phyloP scores from a whole-genome alignment of 53 echinoderm and acorn worm species.

The Holothuria leucospilota region DNA sequence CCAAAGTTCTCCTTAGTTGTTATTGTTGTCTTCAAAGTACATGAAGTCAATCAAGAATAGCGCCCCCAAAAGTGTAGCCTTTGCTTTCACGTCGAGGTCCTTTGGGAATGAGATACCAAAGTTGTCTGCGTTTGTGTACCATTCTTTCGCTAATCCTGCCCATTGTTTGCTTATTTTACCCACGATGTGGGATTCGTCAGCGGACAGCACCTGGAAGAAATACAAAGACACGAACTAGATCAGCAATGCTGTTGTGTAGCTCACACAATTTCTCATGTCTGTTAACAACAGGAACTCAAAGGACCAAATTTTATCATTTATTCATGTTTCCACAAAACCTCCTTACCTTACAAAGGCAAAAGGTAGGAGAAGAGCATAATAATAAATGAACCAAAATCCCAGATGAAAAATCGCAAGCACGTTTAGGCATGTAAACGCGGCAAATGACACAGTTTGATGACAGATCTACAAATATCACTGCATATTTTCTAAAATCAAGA shows the following conservation, averaged over 20 bases:
- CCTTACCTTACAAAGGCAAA: too few species aligned
- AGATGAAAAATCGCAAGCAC: too few species aligned
- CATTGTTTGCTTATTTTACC: constrained; percentile 48
- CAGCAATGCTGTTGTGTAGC: neutral
- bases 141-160: constrained; percentile 37
- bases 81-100: constrained; percentile 46
- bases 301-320: too few species aligned
- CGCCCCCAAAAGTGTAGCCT: constrained; percentile 46
- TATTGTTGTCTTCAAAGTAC: constrained; percentile 2
- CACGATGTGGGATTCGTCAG: neutral
- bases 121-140: constrained; percentile 47
- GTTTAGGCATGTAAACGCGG: too few species aligned
- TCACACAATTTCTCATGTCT: too few species aligned
- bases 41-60: constrained; percentile 47
- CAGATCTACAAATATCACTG: too few species aligned
- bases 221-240: neutral
- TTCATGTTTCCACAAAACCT: too few species aligned
- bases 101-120: constrained; percentile 34
- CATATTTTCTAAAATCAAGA: too few species aligned
- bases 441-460: too few species aligned
- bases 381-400: too few species aligned
- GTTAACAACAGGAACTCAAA: too few species aligned
- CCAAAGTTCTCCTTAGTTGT: neutral
- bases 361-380: too few species aligned
- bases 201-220: neutral